A percentile compares a stretch with the other conserved stretches of the same genome.
Evolutionary conservation across 1,140 invertebrate species (phyloP).

Genomic region (Polyergus mexicanus): DNA sequence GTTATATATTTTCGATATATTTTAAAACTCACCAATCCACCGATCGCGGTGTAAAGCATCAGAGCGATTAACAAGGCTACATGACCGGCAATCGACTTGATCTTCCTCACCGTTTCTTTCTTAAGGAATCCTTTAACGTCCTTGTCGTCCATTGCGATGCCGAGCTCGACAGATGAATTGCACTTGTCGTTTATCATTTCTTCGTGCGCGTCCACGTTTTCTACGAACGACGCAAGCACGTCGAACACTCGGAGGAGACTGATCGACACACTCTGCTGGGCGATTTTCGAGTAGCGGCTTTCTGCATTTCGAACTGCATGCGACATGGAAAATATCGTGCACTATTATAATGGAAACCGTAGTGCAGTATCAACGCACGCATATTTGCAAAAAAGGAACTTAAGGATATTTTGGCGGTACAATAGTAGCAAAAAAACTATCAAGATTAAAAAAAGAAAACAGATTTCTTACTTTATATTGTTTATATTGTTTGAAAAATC

Average conservation of each 20-base stretch:
- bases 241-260: slow-evolving; percentile 34
- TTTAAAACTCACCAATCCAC: slow-evolving; percentile 89
- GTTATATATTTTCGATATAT: not conserved
- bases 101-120: slow-evolving; percentile 74
- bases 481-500: no score
- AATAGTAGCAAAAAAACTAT: no score
- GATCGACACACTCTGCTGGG: not conserved
- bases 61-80: slow-evolving; percentile 90
- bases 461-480: no score
- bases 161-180: not conserved
- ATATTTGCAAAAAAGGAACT: not conserved
- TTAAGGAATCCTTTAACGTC: slow-evolving; percentile 12
- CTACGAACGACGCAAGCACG: slow-evolving; percentile 13
- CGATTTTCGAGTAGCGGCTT: not conserved
- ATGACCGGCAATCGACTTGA: slow-evolving; percentile 89
- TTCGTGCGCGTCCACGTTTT: not conserved
- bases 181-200: slow-evolving; percentile 13
- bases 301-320: slow-evolving; percentile 5
- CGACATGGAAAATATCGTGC: not conserved
- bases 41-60: slow-evolving; percentile 91
- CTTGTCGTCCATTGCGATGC: not conserved
- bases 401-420: no score
- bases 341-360: not conserved
- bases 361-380: not conserved
- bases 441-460: no score